Base-by-base conservation (phyloP, 2,797 vertebrate genomes). In the Takifugu rubripes region DNA sequence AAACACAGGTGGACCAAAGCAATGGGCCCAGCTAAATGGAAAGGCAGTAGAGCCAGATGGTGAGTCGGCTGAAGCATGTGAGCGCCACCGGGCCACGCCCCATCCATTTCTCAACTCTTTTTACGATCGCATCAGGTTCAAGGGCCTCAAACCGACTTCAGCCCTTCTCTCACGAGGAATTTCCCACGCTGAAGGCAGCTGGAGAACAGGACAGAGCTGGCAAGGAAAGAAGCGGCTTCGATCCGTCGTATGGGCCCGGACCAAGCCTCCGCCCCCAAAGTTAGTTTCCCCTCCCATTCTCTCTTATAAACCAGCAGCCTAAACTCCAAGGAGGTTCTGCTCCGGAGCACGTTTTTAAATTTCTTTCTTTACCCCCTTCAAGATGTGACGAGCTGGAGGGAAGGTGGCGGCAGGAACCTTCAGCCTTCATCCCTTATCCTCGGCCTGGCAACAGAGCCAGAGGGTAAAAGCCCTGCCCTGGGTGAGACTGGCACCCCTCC, bases 91-190 rank as follows among this genome's bases (percentile, higher is more conserved):
- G 3, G 44, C 10, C n/a, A 2, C 15, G 6, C 17, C 44, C 16
- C 5, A 46, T 46, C 10, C 5, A 46, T 10, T 21, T 21, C 16
- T 2, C 58, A 12, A 21, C 53, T 56, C 16, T 56, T 60, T 68
- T 24, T 21, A 46, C 60, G 15, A 25, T 21, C 40, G 47, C 52
- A 8, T 44, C 88, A 98, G 96, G 96, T 98, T 98, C 87, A 99
- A 99, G 94, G 96, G 97, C 78, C 96, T 98, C 93, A 98, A 99
- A 92, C 96, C 95, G 95, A 98, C 97, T 96, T 85, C 96, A 98
- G 96, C 96, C 97, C 94, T 99, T 99, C 97, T 99, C 96, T 98
- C 97, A 97, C 96, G 96, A 99, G 96, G 97, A 99, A 95, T 99
- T 99, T 98, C 97, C 97, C 90, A 98, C 96, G 85, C 93, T 99